Base-by-base conservation (phyloP, 2,113 vertebrate species). In the Syngnathus scovelli region DNA sequence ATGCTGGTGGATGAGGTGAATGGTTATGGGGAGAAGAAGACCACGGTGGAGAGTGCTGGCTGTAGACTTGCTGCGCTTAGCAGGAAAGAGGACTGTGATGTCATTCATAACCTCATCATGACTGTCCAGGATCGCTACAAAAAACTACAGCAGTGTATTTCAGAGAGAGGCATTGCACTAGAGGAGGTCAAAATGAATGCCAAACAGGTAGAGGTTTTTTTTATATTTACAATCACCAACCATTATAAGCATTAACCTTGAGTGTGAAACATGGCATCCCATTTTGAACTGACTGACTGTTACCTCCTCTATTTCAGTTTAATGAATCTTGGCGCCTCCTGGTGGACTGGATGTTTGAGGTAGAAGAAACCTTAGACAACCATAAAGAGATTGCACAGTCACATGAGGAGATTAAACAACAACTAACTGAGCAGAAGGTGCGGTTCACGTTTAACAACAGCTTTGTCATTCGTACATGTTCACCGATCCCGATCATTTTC, bases 391-490 rank as follows among this genome's bases (percentile, higher is more conserved):
- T 88, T 0, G 85, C 91, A 1, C 81, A 79, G 27, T 88, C 90
- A 70, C 92, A 94, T 49, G 92, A 95, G 61, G 92, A 94, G 72
- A 92, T 94, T 78, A 93, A 94, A 83, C 83, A 85, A 67, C 94
- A 93, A 59, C 90, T 95, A 71, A 76, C 66, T 9, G 89, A 94
- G 67, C 93, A 94, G 83, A 94, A 95, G 93, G 94, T 94, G 69
- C 23, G 39, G 62, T 33, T 18, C 7, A 6, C 23, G 1, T 55
- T 58, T 55, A 27, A 55, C 55, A 58, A 58, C 15, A 11, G 4
- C 46, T 6, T 18, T n/a, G 4, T 16, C 61, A 10, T 68, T 23
- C 38, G 43, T 39, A 7, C 56, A 12, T 36, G 12, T 2, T 9
- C 54, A 44, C 33, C 61, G 2, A 68, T 18, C 0, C 1, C 1